Percentiles rank a stretch among this genome's conserved stretches.
Evolutionary conservation across 2,888 invertebrate species (phyloP).

Genomic region (Tiliacea aurago): DNA sequence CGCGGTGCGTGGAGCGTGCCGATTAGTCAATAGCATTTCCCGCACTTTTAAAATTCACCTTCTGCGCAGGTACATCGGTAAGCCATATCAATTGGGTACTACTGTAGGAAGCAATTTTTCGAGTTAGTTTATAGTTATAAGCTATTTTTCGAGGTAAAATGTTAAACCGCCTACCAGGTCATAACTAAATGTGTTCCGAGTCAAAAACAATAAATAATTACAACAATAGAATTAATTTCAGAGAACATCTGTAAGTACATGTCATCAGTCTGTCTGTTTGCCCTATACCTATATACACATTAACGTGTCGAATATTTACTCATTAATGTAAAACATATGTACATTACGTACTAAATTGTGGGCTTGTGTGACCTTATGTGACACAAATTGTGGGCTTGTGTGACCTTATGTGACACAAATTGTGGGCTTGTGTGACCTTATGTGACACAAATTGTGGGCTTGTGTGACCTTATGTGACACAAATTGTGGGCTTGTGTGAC

Average conservation of each 20-base stretch:
- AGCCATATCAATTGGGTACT: too few relatives aligned
- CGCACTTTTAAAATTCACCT: too few relatives aligned
- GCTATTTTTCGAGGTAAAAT: background rate
- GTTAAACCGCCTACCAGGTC: background rate
- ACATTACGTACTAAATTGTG: constrained; percentile 1
- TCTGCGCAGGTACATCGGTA: too few relatives aligned
- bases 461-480: constrained; percentile 25
- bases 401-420: constrained; percentile 24
- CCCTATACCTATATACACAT: constrained; percentile 55
- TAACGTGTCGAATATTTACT: constrained; percentile 46
- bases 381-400: constrained; percentile 4
- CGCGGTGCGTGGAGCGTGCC: too few relatives aligned
- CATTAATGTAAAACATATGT: constrained; percentile 47
- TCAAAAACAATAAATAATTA: constrained; percentile 35
- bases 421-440: constrained; percentile 22
- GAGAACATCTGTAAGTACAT: constrained; percentile 57
- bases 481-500: constrained; percentile 16
- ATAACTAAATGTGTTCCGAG: background rate
- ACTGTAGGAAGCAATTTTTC: too few relatives aligned
- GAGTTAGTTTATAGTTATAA: background rate
- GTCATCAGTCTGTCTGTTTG: constrained; percentile 53
- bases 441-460: constrained; percentile 8
- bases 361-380: constrained; percentile 25
- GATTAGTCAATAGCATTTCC: too few relatives aligned
- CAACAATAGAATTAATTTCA: constrained; percentile 63